phyloP scores from a whole-genome alignment of 1,140 invertebrate genomes.

The Zaprionus tsacasi region DNA sequence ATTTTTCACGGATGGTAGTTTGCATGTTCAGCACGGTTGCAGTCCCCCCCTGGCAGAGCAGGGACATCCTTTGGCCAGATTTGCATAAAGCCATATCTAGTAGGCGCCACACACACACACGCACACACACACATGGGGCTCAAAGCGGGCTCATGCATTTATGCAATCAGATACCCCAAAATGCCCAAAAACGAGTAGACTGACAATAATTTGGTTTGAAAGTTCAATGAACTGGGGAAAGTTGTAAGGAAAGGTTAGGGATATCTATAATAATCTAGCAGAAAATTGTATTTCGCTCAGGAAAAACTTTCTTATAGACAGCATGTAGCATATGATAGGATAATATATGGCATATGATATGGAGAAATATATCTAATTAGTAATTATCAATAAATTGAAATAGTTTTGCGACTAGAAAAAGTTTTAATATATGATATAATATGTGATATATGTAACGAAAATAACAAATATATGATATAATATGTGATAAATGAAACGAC shows the following conservation, averaged over 20 bases:
- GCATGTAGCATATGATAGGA: no score
- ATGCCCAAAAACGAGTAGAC: conserved; percentile 1
- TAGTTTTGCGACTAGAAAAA: no score
- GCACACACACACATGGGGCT: not conserved
- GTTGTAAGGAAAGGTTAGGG: not conserved
- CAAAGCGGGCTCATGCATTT: conserved; percentile 36
- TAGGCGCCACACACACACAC: conserved; percentile 24
- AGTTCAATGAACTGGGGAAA: conserved; percentile 19
- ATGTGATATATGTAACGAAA: no score
- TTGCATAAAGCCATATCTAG: conserved; percentile 73
- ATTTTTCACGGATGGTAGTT: conserved; percentile 82
- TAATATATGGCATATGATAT: no score
- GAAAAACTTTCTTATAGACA: no score
- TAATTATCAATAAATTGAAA: no score
- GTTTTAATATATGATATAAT: no score
- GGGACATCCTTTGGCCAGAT: conserved; percentile 19
- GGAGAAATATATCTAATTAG: no score
- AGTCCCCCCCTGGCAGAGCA: not conserved
- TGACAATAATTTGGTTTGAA: conserved; percentile 35
- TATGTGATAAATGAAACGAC: no score
- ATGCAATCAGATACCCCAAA: conserved; percentile 37
- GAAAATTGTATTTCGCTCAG: no score
- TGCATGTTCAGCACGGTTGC: conserved; percentile 77
- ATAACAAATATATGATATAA: no score
- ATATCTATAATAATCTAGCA: not conserved